Percentiles rank a stretch among this genome's conserved stretches.
phyloP scores from a whole-genome alignment of 2,113 vertebrate genomes.

The Vidua macroura region DNA sequence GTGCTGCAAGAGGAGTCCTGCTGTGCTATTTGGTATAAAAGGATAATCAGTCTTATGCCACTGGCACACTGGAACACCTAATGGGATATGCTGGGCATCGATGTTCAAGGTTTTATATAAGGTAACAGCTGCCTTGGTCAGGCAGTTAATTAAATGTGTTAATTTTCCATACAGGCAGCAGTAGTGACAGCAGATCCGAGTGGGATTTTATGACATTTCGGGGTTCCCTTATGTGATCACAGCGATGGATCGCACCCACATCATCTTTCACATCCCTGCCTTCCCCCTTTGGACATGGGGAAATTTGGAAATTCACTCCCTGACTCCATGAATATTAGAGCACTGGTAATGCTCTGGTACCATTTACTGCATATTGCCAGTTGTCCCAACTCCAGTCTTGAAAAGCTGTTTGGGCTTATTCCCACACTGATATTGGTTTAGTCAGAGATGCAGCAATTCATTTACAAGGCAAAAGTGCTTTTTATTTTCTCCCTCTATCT shows the following conservation, averaged over 20 bases:
- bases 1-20: conserved; percentile 61
- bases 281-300: conserved; percentile 44
- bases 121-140: conserved; percentile 86
- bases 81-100: conserved; percentile 65
- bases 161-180: conserved; percentile 78
- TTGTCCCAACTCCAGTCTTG: conserved; percentile 68
- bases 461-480: conserved; percentile 27
- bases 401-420: conserved; percentile 61
- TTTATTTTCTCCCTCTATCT: conserved; percentile 26
- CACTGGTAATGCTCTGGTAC: conserved; percentile 4
- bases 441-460: conserved; percentile 56
- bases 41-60: conserved; percentile 73
- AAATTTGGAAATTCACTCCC: conserved; percentile 13
- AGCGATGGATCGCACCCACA: conserved; percentile 54
- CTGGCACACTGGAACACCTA: conserved; percentile 74
- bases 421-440: conserved; percentile 57
- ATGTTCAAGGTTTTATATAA: conserved; percentile 78
- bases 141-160: conserved; percentile 85
- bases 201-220: conserved; percentile 80
- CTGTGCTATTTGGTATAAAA: conserved; percentile 69
- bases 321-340: conserved; percentile 48
- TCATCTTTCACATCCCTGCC: conserved; percentile 51
- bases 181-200: conserved; percentile 76
- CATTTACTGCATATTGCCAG: conserved; percentile 38
- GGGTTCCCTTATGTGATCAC: conserved; percentile 69